These are phyloP conservation scores for Tachycineta bicolor DNA, from an alignment of 2,113 vertebrate genomes.

Conservation along the genomic window DNA sequence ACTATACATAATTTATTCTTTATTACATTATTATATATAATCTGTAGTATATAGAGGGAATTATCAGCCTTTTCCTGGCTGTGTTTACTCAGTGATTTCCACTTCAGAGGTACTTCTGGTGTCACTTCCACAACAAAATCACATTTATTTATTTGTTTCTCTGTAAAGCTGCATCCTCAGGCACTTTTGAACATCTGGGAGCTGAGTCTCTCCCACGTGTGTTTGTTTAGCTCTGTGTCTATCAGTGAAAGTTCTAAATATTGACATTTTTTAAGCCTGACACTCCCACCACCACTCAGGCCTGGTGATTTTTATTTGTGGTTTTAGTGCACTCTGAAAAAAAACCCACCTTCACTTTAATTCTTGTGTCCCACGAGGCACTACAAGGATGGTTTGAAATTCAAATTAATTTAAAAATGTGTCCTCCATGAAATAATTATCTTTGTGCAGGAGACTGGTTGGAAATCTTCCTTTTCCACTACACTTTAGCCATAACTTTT, in stretches of 20 bases:
- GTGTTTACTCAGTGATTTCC: background rate
- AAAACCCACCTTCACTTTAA: background rate
- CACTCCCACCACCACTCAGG: background rate
- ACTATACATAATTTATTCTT: too few relatives aligned
- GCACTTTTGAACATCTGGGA: conserved; percentile 36
- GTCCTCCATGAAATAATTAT: background rate
- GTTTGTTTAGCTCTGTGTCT: conserved; percentile 1
- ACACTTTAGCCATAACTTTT: background rate
- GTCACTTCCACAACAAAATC: background rate
- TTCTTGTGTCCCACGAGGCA: background rate
- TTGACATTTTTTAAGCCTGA: conserved; percentile 14
- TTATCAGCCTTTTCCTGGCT: background rate
- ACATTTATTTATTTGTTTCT: background rate
- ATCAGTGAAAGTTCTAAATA: conserved; percentile 39
- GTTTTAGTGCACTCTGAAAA: background rate
- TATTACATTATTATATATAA: too few relatives aligned
- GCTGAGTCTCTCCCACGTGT: conserved; percentile 9
- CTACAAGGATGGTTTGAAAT: background rate
- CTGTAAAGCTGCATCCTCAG: background rate
- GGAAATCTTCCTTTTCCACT: background rate
- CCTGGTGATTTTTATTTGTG: background rate
- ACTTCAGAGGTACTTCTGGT: background rate
- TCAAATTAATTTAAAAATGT: background rate
- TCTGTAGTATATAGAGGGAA: background rate
- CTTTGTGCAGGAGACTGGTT: background rate